These are phyloP conservation scores for Hecatera dysodea DNA, from an alignment of 2,888 invertebrate genomes.

Conservation along the genomic window DNA sequence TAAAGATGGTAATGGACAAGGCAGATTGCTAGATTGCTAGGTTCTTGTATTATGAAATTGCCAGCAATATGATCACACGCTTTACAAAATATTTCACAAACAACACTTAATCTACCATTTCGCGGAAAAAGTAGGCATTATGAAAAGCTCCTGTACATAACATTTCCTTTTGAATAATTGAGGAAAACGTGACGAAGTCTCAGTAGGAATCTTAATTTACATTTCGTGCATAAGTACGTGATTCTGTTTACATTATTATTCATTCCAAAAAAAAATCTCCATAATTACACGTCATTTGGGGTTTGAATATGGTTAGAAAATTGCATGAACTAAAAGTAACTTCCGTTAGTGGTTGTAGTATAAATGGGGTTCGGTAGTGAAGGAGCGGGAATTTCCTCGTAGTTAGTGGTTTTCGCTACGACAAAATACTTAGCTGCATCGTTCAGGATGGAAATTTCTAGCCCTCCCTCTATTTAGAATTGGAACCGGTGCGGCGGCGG, in stretches of 20 bases:
- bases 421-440: constrained; percentile 70
- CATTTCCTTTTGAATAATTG: constrained; percentile 68
- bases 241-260: constrained; percentile 70
- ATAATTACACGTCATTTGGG: constrained; percentile 70
- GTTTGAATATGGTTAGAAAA: constrained; percentile 69
- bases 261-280: constrained; percentile 63
- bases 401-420: constrained; percentile 78
- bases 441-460: constrained; percentile 59
- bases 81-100: neutral
- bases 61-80: neutral
- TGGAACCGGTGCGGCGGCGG: constrained; percentile 4
- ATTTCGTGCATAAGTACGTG: constrained; percentile 73
- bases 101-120: constrained; percentile 2
- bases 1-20: neutral
- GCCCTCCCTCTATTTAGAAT: constrained; percentile 47
- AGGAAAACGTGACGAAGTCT: constrained; percentile 61
- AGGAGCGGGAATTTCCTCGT: constrained; percentile 72
- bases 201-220: constrained; percentile 69
- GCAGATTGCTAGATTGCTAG: neutral
- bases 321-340: constrained; percentile 64
- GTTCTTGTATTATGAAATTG: neutral
- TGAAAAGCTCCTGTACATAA: constrained; percentile 50
- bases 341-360: constrained; percentile 64
- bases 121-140: constrained; percentile 30
- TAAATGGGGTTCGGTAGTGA: constrained; percentile 69